phyloP scores from a whole-genome alignment of 2,113 vertebrate species.

The Halcyon malimbica region DNA sequence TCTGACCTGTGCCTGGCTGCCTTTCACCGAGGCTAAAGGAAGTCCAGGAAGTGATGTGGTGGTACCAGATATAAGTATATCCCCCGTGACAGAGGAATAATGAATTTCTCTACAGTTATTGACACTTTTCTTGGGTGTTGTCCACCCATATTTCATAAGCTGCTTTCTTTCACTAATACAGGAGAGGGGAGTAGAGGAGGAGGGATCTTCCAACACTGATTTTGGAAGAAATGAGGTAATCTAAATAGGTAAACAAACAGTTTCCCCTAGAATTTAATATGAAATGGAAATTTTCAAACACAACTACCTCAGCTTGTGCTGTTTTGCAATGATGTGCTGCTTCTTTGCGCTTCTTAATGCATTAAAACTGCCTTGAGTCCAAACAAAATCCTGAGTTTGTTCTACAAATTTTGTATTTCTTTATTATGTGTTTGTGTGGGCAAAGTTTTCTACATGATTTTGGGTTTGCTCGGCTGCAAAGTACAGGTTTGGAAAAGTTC shows the following conservation, averaged over 20 bases:
- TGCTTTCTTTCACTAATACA: not conserved
- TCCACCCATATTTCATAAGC: not conserved
- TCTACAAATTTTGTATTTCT: not conserved
- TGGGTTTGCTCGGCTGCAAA: not conserved
- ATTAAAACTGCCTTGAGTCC: not conserved
- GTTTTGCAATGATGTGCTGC: not conserved
- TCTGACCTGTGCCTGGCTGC: not conserved
- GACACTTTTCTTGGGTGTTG: not conserved
- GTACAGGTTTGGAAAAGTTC: not conserved
- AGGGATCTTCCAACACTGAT: not conserved
- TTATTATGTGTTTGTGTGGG: not conserved
- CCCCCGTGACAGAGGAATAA: not conserved
- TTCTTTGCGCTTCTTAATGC: not conserved
- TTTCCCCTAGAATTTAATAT: not conserved
- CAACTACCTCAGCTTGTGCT: not conserved
- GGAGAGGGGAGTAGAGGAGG: rapidly evolving
- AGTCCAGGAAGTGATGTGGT: not conserved
- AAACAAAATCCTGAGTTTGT: not conserved
- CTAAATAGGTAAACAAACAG: not conserved
- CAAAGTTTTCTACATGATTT: not conserved
- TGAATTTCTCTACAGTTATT: rapidly evolving
- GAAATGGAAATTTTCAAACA: not conserved
- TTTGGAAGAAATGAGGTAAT: not conserved
- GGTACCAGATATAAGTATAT: not conserved
- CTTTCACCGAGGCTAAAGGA: not conserved